Percentiles rank a stretch among this genome's conserved stretches.
These are phyloP conservation scores for Xenops minutus DNA, from an alignment of 2,797 vertebrate genomes.

Conservation along the genomic window DNA sequence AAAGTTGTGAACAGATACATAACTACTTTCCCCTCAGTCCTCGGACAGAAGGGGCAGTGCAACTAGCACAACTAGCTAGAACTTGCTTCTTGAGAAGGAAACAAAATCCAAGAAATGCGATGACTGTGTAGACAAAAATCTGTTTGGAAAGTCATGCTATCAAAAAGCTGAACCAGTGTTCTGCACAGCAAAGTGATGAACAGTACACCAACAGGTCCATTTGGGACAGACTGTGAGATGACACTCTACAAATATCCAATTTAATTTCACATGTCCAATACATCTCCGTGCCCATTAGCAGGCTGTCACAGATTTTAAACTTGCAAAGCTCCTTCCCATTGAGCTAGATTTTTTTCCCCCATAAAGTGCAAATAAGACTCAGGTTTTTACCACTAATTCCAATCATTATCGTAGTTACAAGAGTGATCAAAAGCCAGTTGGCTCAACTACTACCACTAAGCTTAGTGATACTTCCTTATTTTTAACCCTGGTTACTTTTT, in stretches of 20 bases:
- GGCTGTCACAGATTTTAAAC: conserved; percentile 30
- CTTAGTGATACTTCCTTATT: conserved; percentile 29
- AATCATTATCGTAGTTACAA: conserved; percentile 29
- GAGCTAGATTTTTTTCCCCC: conserved; percentile 7
- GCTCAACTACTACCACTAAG: conserved; percentile 26
- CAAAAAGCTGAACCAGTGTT: background rate
- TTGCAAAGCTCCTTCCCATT: conserved; percentile 47
- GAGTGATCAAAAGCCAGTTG: conserved; percentile 44
- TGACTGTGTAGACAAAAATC: conserved; percentile 4
- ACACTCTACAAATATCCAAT: conserved; percentile 37
- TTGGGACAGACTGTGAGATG: conserved; percentile 30
- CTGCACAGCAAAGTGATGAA: background rate
- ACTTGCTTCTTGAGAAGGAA: background rate
- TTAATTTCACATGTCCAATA: conserved; percentile 36
- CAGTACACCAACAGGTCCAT: background rate
- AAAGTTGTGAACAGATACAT: background rate
- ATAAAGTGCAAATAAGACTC: conserved; percentile 78
- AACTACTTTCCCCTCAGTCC: background rate
- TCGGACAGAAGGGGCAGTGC: background rate
- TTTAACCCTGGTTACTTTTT: conserved; percentile 41
- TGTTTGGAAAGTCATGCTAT: conserved; percentile 33
- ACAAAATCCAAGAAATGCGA: conserved; percentile 17
- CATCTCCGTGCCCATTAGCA: conserved; percentile 1
- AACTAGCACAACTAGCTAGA: background rate
- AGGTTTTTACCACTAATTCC: conserved; percentile 32